phyloP scores from a whole-genome alignment of 1,140 invertebrate species.

The Drosophila hydei region DNA sequence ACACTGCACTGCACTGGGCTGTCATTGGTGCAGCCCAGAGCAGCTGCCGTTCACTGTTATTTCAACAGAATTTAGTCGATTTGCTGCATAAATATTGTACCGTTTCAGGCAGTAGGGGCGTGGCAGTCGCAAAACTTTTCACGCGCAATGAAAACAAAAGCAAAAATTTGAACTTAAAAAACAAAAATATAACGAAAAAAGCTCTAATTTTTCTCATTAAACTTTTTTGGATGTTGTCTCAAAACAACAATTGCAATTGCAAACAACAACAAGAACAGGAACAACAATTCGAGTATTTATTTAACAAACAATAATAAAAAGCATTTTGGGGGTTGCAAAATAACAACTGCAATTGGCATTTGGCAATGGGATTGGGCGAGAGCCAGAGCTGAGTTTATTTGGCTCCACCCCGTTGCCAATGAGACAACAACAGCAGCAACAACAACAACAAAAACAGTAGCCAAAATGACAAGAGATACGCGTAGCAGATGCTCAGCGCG shows the following conservation, averaged over 20 bases:
- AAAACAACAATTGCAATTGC: conserved; percentile 12
- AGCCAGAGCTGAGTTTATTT: conserved; percentile 12
- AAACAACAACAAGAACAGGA: conserved; percentile 19
- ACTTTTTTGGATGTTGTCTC: conserved; percentile 48
- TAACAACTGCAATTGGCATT: conserved; percentile 24
- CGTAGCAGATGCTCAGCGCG: conserved; percentile 1
- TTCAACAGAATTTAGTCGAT: conserved; percentile 82
- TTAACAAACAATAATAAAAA: conserved; percentile 65
- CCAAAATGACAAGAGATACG: conserved; percentile 51
- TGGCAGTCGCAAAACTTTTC: conserved; percentile 50
- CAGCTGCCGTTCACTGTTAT: conserved; percentile 57
- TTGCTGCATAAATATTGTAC: conserved; percentile 77
- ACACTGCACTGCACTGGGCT: conserved; percentile 5
- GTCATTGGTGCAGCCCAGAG: conserved; percentile 25
- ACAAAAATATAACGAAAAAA: conserved; percentile 8
- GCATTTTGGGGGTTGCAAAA: conserved; percentile 41
- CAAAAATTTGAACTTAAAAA: neutral
- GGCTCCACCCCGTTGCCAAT: conserved; percentile 60
- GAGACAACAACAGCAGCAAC: conserved; percentile 40
- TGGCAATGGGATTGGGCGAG: conserved; percentile 51
- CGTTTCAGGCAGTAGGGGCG: conserved; percentile 2
- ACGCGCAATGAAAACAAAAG: conserved; percentile 56
- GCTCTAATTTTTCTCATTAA: conserved; percentile 56
- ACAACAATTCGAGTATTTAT: conserved; percentile 61
- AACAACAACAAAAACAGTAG: neutral